These are phyloP conservation scores for Tupiocoris notatus DNA, from an alignment of 2,888 invertebrate species.

Conservation along the genomic window DNA sequence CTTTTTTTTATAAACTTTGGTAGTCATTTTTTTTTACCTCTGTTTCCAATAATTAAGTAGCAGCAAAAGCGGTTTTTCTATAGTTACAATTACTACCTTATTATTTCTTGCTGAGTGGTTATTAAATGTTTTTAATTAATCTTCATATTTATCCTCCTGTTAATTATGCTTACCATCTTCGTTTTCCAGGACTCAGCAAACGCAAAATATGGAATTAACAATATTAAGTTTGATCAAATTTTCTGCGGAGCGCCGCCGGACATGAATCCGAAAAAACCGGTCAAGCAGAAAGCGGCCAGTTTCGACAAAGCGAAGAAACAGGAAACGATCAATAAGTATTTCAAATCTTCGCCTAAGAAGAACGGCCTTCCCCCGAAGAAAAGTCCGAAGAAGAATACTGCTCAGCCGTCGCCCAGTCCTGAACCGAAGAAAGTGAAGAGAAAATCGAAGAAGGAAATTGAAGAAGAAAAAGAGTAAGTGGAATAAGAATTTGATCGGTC, in stretches of 20 bases:
- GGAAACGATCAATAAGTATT: conserved; percentile 62
- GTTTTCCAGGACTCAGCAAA: conserved; percentile 59
- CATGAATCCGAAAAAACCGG: conserved; percentile 57
- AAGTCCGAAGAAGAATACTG: conserved; percentile 47
- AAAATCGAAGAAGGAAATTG: conserved; percentile 57
- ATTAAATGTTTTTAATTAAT: too few relatives aligned
- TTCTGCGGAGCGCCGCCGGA: conserved; percentile 78
- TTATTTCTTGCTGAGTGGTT: too few relatives aligned
- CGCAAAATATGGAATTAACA: conserved; percentile 66
- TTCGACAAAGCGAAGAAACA: conserved; percentile 58
- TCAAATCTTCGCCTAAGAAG: conserved; percentile 39
- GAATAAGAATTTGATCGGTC: too few relatives aligned
- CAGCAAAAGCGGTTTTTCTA: too few relatives aligned
- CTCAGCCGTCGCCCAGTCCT: background rate
- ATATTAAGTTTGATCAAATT: conserved; percentile 72
- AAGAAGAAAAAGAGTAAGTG: conserved; percentile 60
- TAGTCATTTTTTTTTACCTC: too few relatives aligned
- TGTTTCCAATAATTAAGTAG: too few relatives aligned
- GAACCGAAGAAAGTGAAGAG: conserved; percentile 54
- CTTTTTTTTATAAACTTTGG: too few relatives aligned
- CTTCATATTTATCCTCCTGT: background rate
- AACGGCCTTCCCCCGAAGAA: conserved; percentile 32
- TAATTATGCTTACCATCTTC: too few relatives aligned
- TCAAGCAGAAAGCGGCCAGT: conserved; percentile 49
- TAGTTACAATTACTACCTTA: too few relatives aligned